Base-by-base conservation (phyloP, 2,113 vertebrate genomes). In the Anoura caudifer region DNA sequence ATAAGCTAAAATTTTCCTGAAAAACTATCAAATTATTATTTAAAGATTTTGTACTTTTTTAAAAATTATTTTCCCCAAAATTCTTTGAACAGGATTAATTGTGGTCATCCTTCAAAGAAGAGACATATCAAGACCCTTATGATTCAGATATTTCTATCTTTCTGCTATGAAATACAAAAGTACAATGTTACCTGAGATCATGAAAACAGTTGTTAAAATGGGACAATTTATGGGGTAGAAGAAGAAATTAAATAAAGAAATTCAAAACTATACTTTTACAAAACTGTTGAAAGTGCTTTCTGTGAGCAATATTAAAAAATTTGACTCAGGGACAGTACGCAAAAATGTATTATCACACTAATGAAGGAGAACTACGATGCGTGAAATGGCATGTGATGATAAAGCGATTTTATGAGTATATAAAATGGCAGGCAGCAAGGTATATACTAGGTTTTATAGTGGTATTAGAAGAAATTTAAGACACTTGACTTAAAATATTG, bases 341-440 rank as follows among this genome's bases (percentile, higher is more conserved):
- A 82, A 82, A 90, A 95, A 38, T 91, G 33, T 31, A 70, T 96
- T 72, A 84, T n/a, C 36, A 63, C 33, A 22, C 45, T 77, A 56
- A 97, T 45, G 56, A 79, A 97, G 54, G 47, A 65, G 47, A 96
- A 73, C 31, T 31, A 38, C 59, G 24, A 80, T 80, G 61, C 38
- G 87, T 92, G 82, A 94, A 95, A 72, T 84, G 52, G 33, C 54
- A 76, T 50, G 50, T 79, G 90, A 75, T 69, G 75, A 92, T 87
- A 86, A 91, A 95, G 80, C 52, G 54, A 63, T 81, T 97, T 96
- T 94, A 91, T 43, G 69, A 87, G 61, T 56, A 16, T 77, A 52
- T 47, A 17, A 73, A 96, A 97, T 90, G 31, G 36, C 59, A 84
- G n/a, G 75, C 33, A 87, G 86, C 22, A 72, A 79, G 41, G 28